Evolutionary conservation across 2,888 invertebrate species (phyloP), one percentile per base, ranked within the genome.

Genomic region (Heliconius ethilla): DNA sequence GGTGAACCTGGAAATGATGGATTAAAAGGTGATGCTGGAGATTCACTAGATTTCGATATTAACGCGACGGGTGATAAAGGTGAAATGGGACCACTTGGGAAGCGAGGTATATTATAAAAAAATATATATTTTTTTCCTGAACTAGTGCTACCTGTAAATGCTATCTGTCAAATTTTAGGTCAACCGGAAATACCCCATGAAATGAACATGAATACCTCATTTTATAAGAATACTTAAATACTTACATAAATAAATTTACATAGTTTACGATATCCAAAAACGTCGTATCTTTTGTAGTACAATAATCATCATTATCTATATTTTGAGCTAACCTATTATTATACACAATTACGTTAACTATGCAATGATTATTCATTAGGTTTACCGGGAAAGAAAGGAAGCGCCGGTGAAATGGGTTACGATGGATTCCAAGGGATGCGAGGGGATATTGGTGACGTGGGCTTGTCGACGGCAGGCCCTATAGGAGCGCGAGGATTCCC

Each of bases 401-500:
- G 87, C 62, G 83, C 79, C 15, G 94, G 94, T 59, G 90, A 92
- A 72, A 80, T 82, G 77, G 94, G 94, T 62, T 89, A 87, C 70
- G 88, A 90, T 63, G 94, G 94, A 18, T 82, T 85, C 22, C 87
- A 88, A 55, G 94, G 93, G 27, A 77, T 84, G 40, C 83, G 83
- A 78, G 93, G 95, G 75, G 89, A 92, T 72, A 82, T 83, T 81
- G 95, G 95, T 69, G 82, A 83, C 9, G 82, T 86, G 37, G 95
- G 95, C 75, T 87, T 85, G 63, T 91, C 93, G 37, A 84, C 80
- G 77, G 89, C 76, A 74, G 94, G 94, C 1, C 82, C 84, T 27
- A 83, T 83, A 45, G 98, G 98, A 25, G 87, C 92, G 15, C 97
- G 96, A 88, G 97, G 97, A 6, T 95, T 95, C 81, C 90, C 94